Conservation (phyloP, 1,140 invertebrate genomes). For the Cepaea nemoralis region DNA sequence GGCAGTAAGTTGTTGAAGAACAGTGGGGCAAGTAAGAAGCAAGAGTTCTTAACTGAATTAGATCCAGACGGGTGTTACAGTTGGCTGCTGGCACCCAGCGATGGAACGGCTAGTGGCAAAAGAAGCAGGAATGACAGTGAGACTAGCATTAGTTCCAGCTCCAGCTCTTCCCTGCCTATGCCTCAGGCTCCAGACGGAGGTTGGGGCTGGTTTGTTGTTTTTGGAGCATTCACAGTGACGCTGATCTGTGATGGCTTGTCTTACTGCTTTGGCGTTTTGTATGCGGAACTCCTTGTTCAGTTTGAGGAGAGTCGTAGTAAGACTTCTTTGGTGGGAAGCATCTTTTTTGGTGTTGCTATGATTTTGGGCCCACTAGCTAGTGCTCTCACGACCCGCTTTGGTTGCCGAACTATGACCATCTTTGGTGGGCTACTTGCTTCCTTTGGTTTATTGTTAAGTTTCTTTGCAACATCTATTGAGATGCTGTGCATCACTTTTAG, state of each 20-base stretch:
- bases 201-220: conserved; percentile 84
- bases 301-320: conserved; percentile 89
- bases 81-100: conserved; percentile 20
- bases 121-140: conserved; percentile 31
- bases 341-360: conserved; percentile 66
- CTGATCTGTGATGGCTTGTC: conserved; percentile 87
- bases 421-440: conserved; percentile 80
- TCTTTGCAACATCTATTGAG: conserved; percentile 72
- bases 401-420: conserved; percentile 85
- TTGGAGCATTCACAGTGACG: conserved; percentile 89
- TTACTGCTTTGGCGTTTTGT: conserved; percentile 73
- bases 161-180: conserved; percentile 48
- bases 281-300: conserved; percentile 81
- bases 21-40: not conserved
- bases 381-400: conserved; percentile 86
- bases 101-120: not conserved
- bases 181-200: conserved; percentile 85
- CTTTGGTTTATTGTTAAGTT: conserved; percentile 85
- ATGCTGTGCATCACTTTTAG: conserved; percentile 88
- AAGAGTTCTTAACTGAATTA: too few species aligned
- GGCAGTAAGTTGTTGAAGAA: not conserved
- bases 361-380: conserved; percentile 90
- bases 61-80: conserved; percentile 32
- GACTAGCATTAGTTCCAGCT: conserved; percentile 21
- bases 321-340: conserved; percentile 81